Base-by-base conservation (phyloP, 2,888 invertebrate species). In the Ichneumon xanthorius region DNA sequence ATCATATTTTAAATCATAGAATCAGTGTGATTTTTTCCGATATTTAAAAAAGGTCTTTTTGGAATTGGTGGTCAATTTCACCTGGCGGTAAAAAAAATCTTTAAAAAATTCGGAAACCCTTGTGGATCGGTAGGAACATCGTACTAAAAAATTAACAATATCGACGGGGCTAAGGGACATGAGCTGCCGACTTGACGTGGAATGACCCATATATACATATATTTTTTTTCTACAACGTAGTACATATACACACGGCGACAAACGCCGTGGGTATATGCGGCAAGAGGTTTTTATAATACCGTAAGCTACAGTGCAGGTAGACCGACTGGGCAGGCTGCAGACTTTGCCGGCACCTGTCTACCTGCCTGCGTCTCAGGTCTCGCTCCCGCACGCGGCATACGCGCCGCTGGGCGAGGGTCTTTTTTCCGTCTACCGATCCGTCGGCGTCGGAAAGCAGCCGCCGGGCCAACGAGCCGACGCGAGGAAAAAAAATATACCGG, bases 261-360 rank as follows among this genome's bases (percentile, higher is more conserved):
- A 58, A 22, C 14, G 11, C 22, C 11, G 22, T 55, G 22, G 26
- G 7, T 58, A 58, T 58, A 11, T 26, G 58, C 4, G 14, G 55
- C 11, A 61, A 63, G 63, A 16, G 30, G 11, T 16, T 33, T 33
- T 22, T 26, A 9, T 30, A 26, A 16, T 61, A 30, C 22, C 61
- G 61, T 11, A 11, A 14, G 26, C 63, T 33, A n/a, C n/a, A 63
- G 63, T 63, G 63, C 63, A 63, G 63, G 63, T 33, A 63, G 63
- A 63, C 26, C 26, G 30, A 61, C 58, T 30, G 16, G 30, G 86
- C 82, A 82, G 86, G 86, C 85, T 85, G 82, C 81, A 79, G 85
- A 76, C 78, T 75, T 37, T 6, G 75, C 70, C 65, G 80, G 80
- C 85, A 85, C 85, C 85, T 82, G 85, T 82, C 80, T 80, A 82